phyloP scores from a whole-genome alignment of 2,797 vertebrate genomes.

The Tinamus major region DNA sequence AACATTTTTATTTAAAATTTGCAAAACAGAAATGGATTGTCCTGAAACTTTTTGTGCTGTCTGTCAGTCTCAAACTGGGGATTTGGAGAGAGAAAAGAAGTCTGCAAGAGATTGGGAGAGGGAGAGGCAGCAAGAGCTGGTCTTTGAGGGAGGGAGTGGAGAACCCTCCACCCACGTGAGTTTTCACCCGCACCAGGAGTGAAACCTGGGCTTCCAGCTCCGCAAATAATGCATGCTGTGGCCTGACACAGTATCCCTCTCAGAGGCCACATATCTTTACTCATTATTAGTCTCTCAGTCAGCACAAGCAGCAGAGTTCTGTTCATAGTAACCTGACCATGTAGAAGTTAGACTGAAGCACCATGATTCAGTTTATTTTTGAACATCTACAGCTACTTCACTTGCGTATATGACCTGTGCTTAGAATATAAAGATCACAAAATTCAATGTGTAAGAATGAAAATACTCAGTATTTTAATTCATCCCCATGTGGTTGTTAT shows the following conservation, averaged over 20 bases:
- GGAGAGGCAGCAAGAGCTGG: background rate
- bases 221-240: accelerated
- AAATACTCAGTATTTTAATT: background rate
- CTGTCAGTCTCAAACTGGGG: background rate
- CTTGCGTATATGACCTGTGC: accelerated
- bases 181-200: background rate
- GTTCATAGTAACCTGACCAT: accelerated
- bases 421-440: background rate
- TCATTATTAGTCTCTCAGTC: background rate
- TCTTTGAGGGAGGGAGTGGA: background rate
- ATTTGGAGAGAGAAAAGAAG: background rate
- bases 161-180: background rate
- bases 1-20: background rate
- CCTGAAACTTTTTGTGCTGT: background rate
- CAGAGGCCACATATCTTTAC: background rate
- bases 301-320: background rate
- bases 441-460: background rate
- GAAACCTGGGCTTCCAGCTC: background rate
- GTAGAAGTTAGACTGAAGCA: background rate
- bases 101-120: background rate
- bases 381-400: background rate
- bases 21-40: background rate
- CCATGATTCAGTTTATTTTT: background rate
- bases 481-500: background rate
- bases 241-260: background rate